Conservation (phyloP, 2,797 vertebrate genomes). For the Hapalemur alaotrensis region DNA sequence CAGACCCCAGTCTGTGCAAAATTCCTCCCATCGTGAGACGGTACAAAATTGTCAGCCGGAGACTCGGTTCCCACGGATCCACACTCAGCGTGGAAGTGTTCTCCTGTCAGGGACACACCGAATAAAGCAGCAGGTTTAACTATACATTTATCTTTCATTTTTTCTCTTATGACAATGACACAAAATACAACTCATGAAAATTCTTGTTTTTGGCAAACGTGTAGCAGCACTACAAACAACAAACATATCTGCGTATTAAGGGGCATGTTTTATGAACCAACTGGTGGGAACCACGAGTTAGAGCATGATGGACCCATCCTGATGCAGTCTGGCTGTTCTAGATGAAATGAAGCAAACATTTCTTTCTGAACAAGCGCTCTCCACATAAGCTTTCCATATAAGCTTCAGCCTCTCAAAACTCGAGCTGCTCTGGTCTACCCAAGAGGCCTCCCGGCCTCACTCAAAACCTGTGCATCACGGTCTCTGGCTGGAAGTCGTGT, state of each 20-base stretch:
- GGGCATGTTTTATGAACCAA: fast-evolving
- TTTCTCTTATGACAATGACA: background rate
- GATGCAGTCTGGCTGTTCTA: background rate
- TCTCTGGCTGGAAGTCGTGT: background rate
- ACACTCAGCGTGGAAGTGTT: fast-evolving
- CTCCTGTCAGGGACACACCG: background rate
- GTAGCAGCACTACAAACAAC: background rate
- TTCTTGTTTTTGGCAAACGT: background rate
- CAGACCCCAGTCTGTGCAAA: background rate
- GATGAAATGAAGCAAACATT: background rate
- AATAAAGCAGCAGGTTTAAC: background rate
- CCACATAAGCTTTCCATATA: too few species aligned
- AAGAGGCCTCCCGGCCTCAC: background rate
- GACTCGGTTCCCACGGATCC: background rate
- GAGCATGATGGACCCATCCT: background rate
- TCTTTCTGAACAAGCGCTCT: background rate
- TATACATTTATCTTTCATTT: background rate
- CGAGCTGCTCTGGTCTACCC: background rate
- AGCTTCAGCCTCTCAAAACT: background rate
- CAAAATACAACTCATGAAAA: background rate
- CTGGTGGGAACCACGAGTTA: fast-evolving
- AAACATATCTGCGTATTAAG: background rate
- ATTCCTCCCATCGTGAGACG: fast-evolving
- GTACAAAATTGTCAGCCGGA: background rate
- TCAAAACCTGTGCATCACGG: background rate